A percentile compares a stretch with the other conserved stretches of the same genome.
phyloP scores from a whole-genome alignment of 2,113 vertebrate genomes.

The Hypanus sabinus region DNA sequence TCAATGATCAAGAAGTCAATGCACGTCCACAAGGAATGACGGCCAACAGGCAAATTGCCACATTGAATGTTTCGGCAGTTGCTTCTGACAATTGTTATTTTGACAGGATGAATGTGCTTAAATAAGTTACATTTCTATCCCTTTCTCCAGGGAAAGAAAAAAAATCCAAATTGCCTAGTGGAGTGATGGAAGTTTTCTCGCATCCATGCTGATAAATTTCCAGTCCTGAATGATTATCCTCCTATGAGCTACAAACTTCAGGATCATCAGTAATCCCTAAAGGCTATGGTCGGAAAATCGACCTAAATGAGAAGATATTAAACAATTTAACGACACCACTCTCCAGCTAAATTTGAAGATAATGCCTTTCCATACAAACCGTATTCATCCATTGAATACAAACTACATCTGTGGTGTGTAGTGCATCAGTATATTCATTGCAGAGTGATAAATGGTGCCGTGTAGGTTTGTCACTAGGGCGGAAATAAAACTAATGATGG shows the following conservation, averaged over 20 bases:
- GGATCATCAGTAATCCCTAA: conserved; percentile 16
- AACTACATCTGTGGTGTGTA: background rate
- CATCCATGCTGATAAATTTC: background rate
- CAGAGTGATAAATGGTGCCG: background rate
- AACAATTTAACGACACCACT: background rate
- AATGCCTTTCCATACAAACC: background rate
- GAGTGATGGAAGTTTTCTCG: conserved; percentile 17
- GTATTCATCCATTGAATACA: conserved; percentile 3
- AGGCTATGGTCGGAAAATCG: background rate
- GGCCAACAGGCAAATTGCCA: background rate
- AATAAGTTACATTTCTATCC: background rate
- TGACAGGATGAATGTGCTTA: background rate
- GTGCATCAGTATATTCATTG: background rate
- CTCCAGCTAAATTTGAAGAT: background rate
- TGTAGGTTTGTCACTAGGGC: background rate
- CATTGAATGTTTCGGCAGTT: background rate
- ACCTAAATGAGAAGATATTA: conserved; percentile 27
- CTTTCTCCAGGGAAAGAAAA: background rate
- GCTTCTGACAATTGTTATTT: background rate
- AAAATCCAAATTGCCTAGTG: background rate
- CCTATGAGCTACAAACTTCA: background rate
- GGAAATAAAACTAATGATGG: background rate
- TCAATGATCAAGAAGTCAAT: background rate
- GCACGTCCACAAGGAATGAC: background rate
- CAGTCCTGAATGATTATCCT: background rate